A percentile compares a stretch with the other conserved stretches of the same genome.
Conservation (phyloP, 1,140 invertebrate genomes). For the Caenorhabditis latens region DNA sequence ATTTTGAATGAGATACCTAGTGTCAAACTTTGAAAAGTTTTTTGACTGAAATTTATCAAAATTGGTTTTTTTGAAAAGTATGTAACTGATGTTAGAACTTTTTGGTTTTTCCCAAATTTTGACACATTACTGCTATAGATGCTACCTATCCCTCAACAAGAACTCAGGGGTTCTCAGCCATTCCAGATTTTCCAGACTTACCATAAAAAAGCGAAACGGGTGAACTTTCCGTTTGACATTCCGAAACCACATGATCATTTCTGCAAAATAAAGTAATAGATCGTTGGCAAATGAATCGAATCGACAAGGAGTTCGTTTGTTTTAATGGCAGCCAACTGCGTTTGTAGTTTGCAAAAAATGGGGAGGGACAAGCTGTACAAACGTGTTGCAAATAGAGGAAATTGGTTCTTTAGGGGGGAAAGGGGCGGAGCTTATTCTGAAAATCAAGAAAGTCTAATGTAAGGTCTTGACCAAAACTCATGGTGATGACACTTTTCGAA, state of each 20-base stretch:
- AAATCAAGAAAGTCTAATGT: not conserved
- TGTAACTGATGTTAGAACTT: too few species aligned
- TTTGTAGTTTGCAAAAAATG: slow-evolving; percentile 44
- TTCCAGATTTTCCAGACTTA: not conserved
- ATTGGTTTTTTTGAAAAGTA: too few species aligned
- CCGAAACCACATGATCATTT: slow-evolving; percentile 40
- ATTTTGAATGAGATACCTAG: too few species aligned
- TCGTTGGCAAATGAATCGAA: slow-evolving; percentile 15
- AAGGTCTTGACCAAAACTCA: too few species aligned
- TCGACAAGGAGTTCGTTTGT: not conserved
- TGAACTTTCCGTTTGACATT: slow-evolving; percentile 31
- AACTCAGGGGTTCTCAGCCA: not conserved
- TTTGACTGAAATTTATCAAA: too few species aligned
- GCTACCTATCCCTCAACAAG: not conserved
- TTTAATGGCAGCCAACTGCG: not conserved
- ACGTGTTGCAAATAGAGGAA: not conserved
- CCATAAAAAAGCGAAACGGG: slow-evolving; percentile 15
- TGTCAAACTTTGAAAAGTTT: too few species aligned
- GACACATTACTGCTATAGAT: too few species aligned
- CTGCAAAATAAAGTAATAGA: not conserved
- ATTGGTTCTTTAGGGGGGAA: not conserved
- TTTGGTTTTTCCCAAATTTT: too few species aligned
- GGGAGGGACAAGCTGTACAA: not conserved
- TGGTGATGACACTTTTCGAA: too few species aligned
- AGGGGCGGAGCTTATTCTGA: too few species aligned